Base-by-base conservation (phyloP, 2,888 invertebrate species). In the Bombylius major region DNA sequence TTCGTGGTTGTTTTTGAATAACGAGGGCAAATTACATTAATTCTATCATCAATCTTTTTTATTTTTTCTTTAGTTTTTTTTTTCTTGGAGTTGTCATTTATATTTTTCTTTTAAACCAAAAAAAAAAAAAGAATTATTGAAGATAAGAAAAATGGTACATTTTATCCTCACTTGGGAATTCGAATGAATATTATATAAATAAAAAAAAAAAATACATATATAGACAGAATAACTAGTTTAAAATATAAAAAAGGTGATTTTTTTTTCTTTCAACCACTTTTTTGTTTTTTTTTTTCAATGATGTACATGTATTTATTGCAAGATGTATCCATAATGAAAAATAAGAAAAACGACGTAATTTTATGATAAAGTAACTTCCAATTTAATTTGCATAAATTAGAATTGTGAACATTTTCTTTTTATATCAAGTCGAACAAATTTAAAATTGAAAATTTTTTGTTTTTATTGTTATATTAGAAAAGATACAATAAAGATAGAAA, bases 21-120 rank as follows among this genome's bases (percentile, higher is more conserved):
- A 59, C 54, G 52, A 55, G 52, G 56, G 52, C 56, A 59, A 59
- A 56, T 56, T 59, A 55, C 58, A 59, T 59, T 59, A 59, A 59
- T 59, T 33, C 55, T 46, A 53, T 59, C 58, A 59, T 59, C 58
- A 59, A 59, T 59, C 58, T 59, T 55, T 36, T 56, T 56, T 55
- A 36, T 5, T 36, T 36, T 8, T 36, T 5, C 4, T 36, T 36
- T 36, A 7, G 7, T 36, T 36, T 36, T 36, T 36, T 36, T 36
- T 42, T 42, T 42, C 5, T 50, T 39, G 51, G 50, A 33, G 50
- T 50, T 50, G 55, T 55, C 55, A 55, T 51, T 55, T 55, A 55
- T 55, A 23, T 23, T 23, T 23, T 55, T 55, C 39, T 55, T 50
- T 55, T 51, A 55, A 50, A 36, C 36, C 7, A 6, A 46, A 55